These are phyloP conservation scores for Halcyon chelicuti DNA, from an alignment of 2,797 vertebrate genomes.

Conservation along the genomic window DNA sequence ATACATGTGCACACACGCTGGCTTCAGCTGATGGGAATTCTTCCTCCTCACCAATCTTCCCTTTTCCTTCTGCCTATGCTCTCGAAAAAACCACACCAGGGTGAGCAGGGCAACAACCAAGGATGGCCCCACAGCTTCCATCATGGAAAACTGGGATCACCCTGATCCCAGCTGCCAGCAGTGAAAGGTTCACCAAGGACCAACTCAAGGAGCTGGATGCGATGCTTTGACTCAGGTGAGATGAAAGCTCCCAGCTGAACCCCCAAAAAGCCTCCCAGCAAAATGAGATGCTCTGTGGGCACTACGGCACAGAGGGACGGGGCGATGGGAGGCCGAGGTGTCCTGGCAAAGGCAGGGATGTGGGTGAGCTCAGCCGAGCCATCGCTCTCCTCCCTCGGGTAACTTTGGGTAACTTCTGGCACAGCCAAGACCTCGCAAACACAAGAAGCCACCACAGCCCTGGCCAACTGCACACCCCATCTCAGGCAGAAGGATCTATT, in stretches of 20 bases:
- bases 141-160: rapidly evolving
- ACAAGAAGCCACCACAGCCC: background rate
- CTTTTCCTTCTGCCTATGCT: background rate
- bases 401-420: background rate
- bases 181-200: background rate
- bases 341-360: background rate
- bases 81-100: rapidly evolving
- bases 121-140: rapidly evolving
- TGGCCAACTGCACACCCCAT: rapidly evolving
- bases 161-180: background rate
- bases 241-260: background rate
- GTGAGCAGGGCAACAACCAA: background rate
- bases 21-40: background rate
- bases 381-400: background rate
- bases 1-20: rapidly evolving
- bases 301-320: rapidly evolving
- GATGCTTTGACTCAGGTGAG: background rate
- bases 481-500: background rate
- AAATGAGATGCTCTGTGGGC: rapidly evolving
- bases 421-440: background rate
- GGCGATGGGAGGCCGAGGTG: background rate
- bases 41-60: background rate
- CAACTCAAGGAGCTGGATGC: rapidly evolving
- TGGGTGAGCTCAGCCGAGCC: rapidly evolving
- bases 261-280: background rate